These are phyloP conservation scores for Brachyopa scutellaris DNA, from an alignment of 2,888 invertebrate genomes.

Conservation along the genomic window DNA sequence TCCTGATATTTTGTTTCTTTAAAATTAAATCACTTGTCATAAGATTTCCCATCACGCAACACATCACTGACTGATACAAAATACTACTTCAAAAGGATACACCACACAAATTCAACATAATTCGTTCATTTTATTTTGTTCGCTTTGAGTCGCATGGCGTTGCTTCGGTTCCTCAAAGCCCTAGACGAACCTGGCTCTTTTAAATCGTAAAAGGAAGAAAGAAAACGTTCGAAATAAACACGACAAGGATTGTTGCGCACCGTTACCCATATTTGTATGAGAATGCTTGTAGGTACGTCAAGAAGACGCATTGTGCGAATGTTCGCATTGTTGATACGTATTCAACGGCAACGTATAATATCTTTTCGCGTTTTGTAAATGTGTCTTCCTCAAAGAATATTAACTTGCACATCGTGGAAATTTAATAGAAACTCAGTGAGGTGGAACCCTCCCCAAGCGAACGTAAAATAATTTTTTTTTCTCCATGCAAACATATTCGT, in stretches of 20 bases:
- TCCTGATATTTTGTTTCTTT: too few species aligned
- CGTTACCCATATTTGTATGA: too few species aligned
- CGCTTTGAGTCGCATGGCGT: not conserved
- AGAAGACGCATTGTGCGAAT: constrained; percentile 27
- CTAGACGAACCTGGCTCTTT: constrained; percentile 26
- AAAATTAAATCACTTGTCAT: too few species aligned
- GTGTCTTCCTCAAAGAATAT: constrained; percentile 37
- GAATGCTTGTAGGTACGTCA: too few species aligned
- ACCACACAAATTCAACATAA: constrained; percentile 55
- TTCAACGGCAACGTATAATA: constrained; percentile 56
- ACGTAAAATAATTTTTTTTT: constrained; percentile 45
- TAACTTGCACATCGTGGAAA: constrained; percentile 13
- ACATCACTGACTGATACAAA: too few species aligned
- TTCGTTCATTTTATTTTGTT: constrained; percentile 43
- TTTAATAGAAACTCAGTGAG: constrained; percentile 68
- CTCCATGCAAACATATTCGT: not conserved
- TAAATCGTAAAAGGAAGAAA: constrained; percentile 17
- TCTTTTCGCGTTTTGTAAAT: constrained; percentile 31
- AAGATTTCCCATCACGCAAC: too few species aligned
- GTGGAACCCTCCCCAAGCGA: constrained; percentile 33
- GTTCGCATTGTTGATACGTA: constrained; percentile 47
- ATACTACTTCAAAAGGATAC: too few species aligned
- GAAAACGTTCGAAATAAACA: constrained; percentile 27
- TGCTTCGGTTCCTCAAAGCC: constrained; percentile 4
- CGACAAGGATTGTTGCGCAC: constrained; percentile 52